These are phyloP conservation scores for Tenebrio molitor DNA, from an alignment of 1,140 invertebrate genomes.

Conservation along the genomic window DNA sequence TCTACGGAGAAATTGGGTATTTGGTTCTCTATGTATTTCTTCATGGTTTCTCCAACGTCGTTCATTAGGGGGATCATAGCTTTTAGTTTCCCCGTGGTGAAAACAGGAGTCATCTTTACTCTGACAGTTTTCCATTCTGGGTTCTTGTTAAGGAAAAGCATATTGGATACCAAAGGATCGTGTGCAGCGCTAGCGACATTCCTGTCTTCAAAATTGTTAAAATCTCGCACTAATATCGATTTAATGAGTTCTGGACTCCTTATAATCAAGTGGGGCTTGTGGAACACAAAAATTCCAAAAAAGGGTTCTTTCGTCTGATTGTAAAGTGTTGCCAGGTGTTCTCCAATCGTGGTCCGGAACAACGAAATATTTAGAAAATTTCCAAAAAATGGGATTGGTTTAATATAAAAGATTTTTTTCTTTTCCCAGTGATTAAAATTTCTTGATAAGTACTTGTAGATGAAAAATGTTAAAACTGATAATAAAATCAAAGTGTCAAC, in stretches of 20 bases:
- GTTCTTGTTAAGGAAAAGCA: constrained; percentile 61
- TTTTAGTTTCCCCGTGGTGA: constrained; percentile 70
- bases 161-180: constrained; percentile 27
- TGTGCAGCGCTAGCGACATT: neutral
- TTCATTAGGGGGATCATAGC: constrained; percentile 62
- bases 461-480: neutral
- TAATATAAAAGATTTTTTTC: constrained; percentile 63
- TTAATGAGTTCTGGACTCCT: constrained; percentile 71
- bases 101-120: constrained; percentile 69
- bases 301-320: constrained; percentile 54
- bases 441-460: constrained; percentile 22
- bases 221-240: constrained; percentile 70
- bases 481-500: constrained; percentile 2
- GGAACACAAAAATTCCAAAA: constrained; percentile 64
- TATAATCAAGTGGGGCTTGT: constrained; percentile 62
- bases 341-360: constrained; percentile 53
- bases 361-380: constrained; percentile 57
- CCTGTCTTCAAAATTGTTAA: constrained; percentile 70
- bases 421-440: constrained; percentile 66
- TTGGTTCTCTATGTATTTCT: constrained; percentile 46
- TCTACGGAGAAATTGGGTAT: constrained; percentile 43
- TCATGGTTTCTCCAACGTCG: constrained; percentile 49
- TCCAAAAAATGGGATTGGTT: constrained; percentile 64
- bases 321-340: constrained; percentile 60
- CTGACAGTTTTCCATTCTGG: constrained; percentile 68